phyloP scores from a whole-genome alignment of 53 echinoderm and acorn worm genomes.

The Glandiceps talaboti region DNA sequence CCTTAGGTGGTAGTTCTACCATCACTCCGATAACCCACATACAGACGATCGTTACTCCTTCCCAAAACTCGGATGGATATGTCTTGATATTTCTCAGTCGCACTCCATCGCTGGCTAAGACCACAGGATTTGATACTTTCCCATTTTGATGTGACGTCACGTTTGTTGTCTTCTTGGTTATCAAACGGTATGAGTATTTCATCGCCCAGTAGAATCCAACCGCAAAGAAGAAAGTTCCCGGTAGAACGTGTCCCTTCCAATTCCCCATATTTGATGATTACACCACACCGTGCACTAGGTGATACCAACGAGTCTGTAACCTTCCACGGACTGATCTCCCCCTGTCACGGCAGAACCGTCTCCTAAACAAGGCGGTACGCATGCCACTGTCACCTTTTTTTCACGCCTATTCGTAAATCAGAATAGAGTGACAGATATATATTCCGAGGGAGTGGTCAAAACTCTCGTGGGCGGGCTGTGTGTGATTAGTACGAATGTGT shows the following conservation, averaged over 20 bases:
- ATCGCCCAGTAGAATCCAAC: slow-evolving; percentile 4
- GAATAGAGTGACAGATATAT: too few relatives aligned
- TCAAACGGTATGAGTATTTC: not conserved
- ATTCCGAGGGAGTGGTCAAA: too few relatives aligned
- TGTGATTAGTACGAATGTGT: too few relatives aligned
- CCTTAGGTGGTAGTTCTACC: not conserved
- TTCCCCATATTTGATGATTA: slow-evolving; percentile 17
- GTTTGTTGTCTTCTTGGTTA: not conserved
- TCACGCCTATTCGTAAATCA: too few relatives aligned
- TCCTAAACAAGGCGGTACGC: too few relatives aligned
- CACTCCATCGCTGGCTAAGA: not conserved
- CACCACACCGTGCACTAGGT: too few relatives aligned
- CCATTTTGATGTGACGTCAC: too few relatives aligned
- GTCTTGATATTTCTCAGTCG: not conserved
- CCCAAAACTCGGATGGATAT: not conserved
- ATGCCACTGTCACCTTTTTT: too few relatives aligned
- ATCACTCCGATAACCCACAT: not conserved
- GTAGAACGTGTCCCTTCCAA: slow-evolving; percentile 15
- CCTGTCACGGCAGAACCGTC: too few relatives aligned
- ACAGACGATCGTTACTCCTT: not conserved
- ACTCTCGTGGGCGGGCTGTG: too few relatives aligned
- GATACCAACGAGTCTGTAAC: too few relatives aligned
- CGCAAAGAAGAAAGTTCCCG: slow-evolving; percentile 22
- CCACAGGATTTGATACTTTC: not conserved
- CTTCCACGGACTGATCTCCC: too few relatives aligned